Conservation (phyloP, 2,888 invertebrate species). For the Stenichneumon culpator region DNA sequence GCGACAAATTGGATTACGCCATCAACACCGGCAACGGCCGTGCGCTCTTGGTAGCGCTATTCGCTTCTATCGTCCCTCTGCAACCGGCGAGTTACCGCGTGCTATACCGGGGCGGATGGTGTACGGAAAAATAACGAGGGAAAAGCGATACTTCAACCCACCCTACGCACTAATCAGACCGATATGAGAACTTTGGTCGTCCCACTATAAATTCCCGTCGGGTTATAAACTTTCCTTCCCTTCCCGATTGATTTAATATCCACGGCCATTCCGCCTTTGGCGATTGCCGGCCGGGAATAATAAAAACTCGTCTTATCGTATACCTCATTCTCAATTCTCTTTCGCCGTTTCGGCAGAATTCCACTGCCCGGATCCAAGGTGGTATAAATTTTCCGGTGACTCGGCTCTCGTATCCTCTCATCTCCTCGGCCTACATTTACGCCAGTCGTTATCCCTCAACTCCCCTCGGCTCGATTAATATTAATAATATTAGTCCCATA, state of each 20-base stretch:
- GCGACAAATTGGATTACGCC: conserved; percentile 78
- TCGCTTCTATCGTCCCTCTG: conserved; percentile 26
- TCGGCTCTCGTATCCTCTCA: conserved; percentile 21
- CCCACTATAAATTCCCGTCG: conserved; percentile 45
- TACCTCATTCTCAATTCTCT: conserved; percentile 22
- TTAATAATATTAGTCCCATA: conserved; percentile 63
- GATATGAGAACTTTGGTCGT: conserved; percentile 44
- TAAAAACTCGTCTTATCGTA: conserved; percentile 59
- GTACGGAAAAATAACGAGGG: conserved; percentile 60
- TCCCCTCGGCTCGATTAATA: conserved; percentile 54
- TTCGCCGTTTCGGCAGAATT: conserved; percentile 37
- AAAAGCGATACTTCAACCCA: conserved; percentile 52
- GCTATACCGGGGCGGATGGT: conserved; percentile 17
- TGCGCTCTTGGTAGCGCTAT: conserved; percentile 39
- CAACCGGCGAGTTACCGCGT: conserved; percentile 34
- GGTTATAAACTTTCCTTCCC: conserved; percentile 17
- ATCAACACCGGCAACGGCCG: conserved; percentile 72
- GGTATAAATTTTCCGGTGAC: conserved; percentile 54
- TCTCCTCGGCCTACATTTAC: conserved; percentile 55
- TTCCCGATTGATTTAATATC: conserved; percentile 58
- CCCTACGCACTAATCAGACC: conserved; percentile 48
- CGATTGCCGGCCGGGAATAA: conserved; percentile 42
- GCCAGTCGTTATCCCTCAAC: conserved; percentile 54
- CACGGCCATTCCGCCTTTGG: conserved; percentile 46
- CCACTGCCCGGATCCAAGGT: conserved; percentile 42